Evolutionary conservation across 92 coral and sea anemone genomes (phyloP).

Genomic region (Ricordea florida): DNA sequence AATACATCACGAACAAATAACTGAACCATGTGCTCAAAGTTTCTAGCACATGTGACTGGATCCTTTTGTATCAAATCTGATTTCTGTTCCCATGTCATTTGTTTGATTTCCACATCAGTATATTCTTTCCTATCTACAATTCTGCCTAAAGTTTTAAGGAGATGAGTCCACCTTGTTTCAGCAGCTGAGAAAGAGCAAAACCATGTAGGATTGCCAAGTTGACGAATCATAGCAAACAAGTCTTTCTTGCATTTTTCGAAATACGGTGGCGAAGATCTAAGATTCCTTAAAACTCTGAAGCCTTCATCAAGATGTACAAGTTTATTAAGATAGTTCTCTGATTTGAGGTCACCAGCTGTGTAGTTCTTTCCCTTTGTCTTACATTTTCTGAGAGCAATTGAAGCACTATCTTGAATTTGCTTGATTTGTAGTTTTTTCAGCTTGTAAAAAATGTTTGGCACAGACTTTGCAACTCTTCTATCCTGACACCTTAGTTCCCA

Average conservation of each 20-base stretch:
- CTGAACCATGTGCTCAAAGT: constrained; percentile 71
- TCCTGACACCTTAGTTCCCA: constrained; percentile 67
- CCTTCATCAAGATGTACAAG: constrained; percentile 79
- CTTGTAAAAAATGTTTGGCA: constrained; percentile 69
- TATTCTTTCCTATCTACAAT: constrained; percentile 44
- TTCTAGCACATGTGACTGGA: constrained; percentile 76
- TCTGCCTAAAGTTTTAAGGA: constrained; percentile 60
- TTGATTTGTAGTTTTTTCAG: constrained; percentile 72
- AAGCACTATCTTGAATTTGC: constrained; percentile 61
- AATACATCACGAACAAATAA: constrained; percentile 41
- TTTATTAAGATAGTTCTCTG: constrained; percentile 41
- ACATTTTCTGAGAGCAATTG: constrained; percentile 57
- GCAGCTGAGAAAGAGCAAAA: constrained; percentile 82
- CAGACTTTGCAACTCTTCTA: constrained; percentile 63
- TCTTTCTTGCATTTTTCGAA: constrained; percentile 69
- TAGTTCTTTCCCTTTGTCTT: constrained; percentile 69
- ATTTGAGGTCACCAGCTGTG: constrained; percentile 68
- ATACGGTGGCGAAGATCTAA: constrained; percentile 62
- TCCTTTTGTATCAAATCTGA: constrained; percentile 64
- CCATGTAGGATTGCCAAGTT: constrained; percentile 76
- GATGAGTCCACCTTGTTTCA: constrained; percentile 74
- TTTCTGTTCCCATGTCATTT: constrained; percentile 68
- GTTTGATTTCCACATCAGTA: constrained; percentile 46
- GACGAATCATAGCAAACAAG: constrained; percentile 79
- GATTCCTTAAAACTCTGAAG: constrained; percentile 62